Evolutionary conservation across 2,888 invertebrate genomes (phyloP), one percentile per base, ranked within the genome.

Genomic region (Zygogramma bicolorata): DNA sequence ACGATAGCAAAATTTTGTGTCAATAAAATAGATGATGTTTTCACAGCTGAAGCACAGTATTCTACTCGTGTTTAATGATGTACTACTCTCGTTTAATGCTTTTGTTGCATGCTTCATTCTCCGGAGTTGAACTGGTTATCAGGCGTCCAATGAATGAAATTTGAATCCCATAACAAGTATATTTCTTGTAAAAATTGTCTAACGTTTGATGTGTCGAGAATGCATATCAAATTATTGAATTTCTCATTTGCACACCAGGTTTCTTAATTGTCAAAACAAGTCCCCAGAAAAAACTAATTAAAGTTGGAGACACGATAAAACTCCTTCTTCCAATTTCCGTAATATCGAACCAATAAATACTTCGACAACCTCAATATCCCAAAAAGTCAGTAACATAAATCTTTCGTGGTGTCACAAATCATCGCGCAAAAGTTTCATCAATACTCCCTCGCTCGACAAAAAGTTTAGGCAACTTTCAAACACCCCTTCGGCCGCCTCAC

Each of bases 391-490:
- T 25, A 4, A 2, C 15, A 53, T 53, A 53, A 53, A 53, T 53
- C 53, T 22, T 53, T 25, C 5, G 13, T n/a, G 27, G 53, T 25
- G 53, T 10, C 13, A 27, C 27, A n/a, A 22, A 49, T 53, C 27
- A 53, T 25, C n/a, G 25, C 27, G 27, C 15, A 25, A 22, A 53
- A 53, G 25, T 53, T 53, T 53, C n/a, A 20, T 27, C 53, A 27
- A 53, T 27, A 27, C 22, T 22, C n/a, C 27, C 1, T 8, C n/a
- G 53, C n/a, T 53, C 25, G 6, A 10, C n/a, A n/a, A n/a, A 53
- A 53, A 53, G 25, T 53, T 53, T 27, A 22, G 10, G n/a, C 13
- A 53, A 53, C 29, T 22, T 66, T 49, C 27, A 40, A 40, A 65
- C 25, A 53, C n/a, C n/a, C 25, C 22, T n/a, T 27, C 7, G 13